These are phyloP conservation scores for Hemiprocne comata DNA, from an alignment of 2,113 vertebrate species.

Conservation along the genomic window DNA sequence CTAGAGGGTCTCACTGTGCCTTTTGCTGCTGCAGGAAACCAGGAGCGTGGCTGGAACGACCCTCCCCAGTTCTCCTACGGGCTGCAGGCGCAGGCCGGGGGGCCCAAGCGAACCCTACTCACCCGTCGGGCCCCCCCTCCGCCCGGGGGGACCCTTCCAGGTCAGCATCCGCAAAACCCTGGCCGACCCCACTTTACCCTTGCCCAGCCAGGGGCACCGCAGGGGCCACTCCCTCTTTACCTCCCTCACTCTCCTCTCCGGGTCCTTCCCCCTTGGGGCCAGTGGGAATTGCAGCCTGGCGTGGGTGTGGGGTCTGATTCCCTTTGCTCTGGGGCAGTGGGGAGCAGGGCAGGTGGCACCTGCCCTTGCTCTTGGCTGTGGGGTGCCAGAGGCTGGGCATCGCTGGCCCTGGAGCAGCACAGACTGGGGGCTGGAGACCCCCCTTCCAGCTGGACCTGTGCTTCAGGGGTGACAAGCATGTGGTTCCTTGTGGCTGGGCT, in stretches of 20 bases:
- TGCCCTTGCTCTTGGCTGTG: no score
- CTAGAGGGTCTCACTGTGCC: neutral
- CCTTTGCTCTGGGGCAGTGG: no score
- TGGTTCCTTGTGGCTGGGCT: neutral
- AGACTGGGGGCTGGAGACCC: neutral
- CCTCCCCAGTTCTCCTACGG: slow-evolving; percentile 93
- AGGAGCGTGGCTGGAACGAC: slow-evolving; percentile 93
- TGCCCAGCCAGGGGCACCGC: no score
- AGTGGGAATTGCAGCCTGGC: neutral
- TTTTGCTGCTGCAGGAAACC: slow-evolving; percentile 80
- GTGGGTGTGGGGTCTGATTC: neutral
- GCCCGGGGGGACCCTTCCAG: slow-evolving; percentile 28
- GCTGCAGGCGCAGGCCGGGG: slow-evolving; percentile 78
- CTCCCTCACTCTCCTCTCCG: neutral
- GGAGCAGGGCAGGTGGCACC: no score
- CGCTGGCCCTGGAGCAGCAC: neutral
- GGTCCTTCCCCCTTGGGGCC: no score
- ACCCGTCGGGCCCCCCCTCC: slow-evolving; percentile 73
- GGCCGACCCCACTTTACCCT: no score
- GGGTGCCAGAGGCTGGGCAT: no score
- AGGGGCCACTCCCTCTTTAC: no score
- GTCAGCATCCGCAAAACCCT: neutral
- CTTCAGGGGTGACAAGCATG: no score
- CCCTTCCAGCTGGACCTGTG: no score
- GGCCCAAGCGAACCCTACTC: slow-evolving; percentile 74